Percentiles rank a stretch among this genome's conserved stretches.
Conservation (phyloP, 2,888 invertebrate genomes). For the Chironomus tentans region DNA sequence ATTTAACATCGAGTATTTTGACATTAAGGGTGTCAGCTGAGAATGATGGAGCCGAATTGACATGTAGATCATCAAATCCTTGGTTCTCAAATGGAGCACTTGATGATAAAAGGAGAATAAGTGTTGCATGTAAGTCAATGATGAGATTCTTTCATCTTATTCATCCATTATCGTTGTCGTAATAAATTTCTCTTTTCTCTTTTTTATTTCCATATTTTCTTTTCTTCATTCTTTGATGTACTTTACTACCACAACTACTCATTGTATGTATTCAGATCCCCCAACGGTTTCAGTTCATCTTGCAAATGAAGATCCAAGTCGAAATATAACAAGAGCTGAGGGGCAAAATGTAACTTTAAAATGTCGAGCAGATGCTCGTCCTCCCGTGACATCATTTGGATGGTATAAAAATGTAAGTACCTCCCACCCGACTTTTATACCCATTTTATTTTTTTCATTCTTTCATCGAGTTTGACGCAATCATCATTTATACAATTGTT, state of each 20-base stretch:
- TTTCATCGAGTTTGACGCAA: not conserved
- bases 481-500: slow-evolving; percentile 7
- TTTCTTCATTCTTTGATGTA: not conserved
- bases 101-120: slow-evolving; percentile 66
- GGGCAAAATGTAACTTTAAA: slow-evolving; percentile 68
- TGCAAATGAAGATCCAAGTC: slow-evolving; percentile 54
- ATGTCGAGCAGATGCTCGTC: slow-evolving; percentile 70
- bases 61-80: slow-evolving; percentile 78
- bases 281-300: slow-evolving; percentile 63
- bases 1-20: slow-evolving; percentile 64
- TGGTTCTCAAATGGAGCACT: slow-evolving; percentile 73
- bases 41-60: slow-evolving; percentile 72
- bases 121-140: slow-evolving; percentile 73
- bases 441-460: not conserved
- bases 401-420: slow-evolving; percentile 75
- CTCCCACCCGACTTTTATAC: not conserved
- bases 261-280: slow-evolving; percentile 51
- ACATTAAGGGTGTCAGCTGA: slow-evolving; percentile 65
- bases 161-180: not conserved
- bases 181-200: not conserved
- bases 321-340: slow-evolving; percentile 51
- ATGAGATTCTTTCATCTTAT: not conserved
- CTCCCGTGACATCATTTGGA: slow-evolving; percentile 60
- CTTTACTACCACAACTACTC: slow-evolving; percentile 63
- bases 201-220: not conserved